Conservation (phyloP, 2,113 vertebrate genomes). For the Amblyornis subalaris region DNA sequence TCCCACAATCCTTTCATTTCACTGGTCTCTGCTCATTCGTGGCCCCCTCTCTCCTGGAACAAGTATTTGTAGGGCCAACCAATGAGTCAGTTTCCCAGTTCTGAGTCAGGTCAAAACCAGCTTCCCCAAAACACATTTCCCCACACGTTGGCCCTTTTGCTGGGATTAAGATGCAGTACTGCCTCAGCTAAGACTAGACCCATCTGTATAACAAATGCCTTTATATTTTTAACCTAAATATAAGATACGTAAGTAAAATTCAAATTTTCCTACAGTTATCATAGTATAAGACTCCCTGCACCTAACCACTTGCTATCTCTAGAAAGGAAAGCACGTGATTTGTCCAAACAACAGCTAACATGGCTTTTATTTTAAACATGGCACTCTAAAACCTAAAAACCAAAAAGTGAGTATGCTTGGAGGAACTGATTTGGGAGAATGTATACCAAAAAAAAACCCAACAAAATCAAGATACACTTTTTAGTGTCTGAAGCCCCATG, state of each 20-base stretch:
- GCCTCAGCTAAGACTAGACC: background rate
- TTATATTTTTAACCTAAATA: background rate
- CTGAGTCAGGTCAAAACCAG: background rate
- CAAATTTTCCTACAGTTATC: background rate
- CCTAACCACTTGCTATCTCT: background rate
- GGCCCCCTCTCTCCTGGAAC: background rate
- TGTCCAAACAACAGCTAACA: background rate
- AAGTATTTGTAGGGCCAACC: background rate
- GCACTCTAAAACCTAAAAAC: background rate
- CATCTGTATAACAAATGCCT: background rate
- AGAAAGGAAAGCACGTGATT: background rate
- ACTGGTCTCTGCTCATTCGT: background rate
- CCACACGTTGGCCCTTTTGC: background rate
- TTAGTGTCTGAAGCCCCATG: background rate
- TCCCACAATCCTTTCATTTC: background rate
- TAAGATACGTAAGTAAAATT: background rate
- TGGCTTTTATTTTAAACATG: background rate
- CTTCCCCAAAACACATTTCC: background rate
- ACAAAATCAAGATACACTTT: background rate
- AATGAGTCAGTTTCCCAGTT: background rate
- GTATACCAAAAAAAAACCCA: background rate
- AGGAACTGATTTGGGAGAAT: background rate
- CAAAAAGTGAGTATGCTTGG: background rate
- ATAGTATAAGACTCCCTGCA: background rate
- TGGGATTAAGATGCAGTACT: accelerated